These are phyloP conservation scores for Prochilodus magdalenae DNA, from an alignment of 2,113 vertebrate genomes.

Conservation along the genomic window DNA sequence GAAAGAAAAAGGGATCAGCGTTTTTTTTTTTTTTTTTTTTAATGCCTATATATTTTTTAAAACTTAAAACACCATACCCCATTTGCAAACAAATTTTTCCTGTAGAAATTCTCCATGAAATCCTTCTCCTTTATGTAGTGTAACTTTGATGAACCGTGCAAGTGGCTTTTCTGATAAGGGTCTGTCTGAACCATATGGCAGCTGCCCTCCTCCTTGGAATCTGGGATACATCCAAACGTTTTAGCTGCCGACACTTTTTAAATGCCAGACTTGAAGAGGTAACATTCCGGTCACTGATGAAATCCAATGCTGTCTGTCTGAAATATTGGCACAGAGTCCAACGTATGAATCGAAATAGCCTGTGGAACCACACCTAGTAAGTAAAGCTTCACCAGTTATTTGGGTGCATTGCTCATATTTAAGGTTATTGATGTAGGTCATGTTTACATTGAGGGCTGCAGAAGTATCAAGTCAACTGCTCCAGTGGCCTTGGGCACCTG, in stretches of 20 bases:
- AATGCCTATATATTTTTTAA: not conserved
- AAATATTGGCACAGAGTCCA: conserved; percentile 30
- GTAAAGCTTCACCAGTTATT: not conserved
- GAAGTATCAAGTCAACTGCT: not conserved
- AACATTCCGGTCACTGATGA: conserved; percentile 52
- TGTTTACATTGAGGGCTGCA: conserved; percentile 14
- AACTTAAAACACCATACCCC: not conserved
- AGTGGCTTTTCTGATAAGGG: conserved; percentile 31
- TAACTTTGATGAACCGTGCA: conserved; percentile 24
- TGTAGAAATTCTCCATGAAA: not conserved
- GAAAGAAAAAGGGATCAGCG: not conserved
- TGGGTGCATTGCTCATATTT: not conserved
- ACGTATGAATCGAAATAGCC: not conserved
- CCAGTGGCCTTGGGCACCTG: not conserved
- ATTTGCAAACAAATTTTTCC: not conserved
- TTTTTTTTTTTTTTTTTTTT: not conserved
- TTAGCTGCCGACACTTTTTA: conserved; percentile 40
- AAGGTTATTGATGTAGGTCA: not conserved
- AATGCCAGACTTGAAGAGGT: conserved; percentile 53
- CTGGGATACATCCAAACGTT: conserved; percentile 50
- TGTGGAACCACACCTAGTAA: not conserved
- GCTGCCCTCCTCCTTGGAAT: conserved; percentile 56
- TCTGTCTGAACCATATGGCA: conserved; percentile 46
- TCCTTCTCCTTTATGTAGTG: not conserved
- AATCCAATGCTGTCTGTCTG: conserved; percentile 12